Conservation (phyloP, 1,140 invertebrate species). For the Penaeus chinensis region DNA sequence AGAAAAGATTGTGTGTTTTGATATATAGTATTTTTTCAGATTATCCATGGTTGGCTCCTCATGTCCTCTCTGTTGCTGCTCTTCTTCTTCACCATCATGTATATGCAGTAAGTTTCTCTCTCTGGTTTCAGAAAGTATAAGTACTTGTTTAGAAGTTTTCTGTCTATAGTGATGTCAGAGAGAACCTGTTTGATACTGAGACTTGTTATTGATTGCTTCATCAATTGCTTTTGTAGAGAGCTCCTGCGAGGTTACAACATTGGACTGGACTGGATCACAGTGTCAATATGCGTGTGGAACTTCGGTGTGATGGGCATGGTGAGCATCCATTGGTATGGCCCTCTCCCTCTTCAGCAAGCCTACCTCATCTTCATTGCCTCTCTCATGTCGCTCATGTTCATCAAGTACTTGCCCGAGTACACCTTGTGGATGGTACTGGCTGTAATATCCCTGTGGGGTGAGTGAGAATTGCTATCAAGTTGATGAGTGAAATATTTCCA, state of each 20-base stretch:
- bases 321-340: constrained; percentile 98
- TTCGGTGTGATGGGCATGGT: constrained; percentile 98
- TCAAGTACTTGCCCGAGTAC: constrained; percentile 99
- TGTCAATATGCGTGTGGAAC: constrained; percentile 94
- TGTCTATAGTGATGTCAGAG: too few species aligned
- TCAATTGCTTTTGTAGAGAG: constrained; percentile 75
- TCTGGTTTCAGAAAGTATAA: not conserved
- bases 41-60: constrained; percentile 96
- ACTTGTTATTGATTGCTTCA: not conserved
- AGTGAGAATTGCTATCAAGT: constrained; percentile 63
- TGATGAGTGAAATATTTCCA: not conserved
- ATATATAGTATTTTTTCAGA: constrained; percentile 67
- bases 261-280: constrained; percentile 94
- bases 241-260: constrained; percentile 93
- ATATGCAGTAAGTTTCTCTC: constrained; percentile 84
- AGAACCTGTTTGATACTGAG: not conserved
- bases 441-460: constrained; percentile 98
- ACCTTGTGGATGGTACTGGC: constrained; percentile 97
- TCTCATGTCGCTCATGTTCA: constrained; percentile 98
- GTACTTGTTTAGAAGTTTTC: not conserved
- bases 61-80: constrained; percentile 93
- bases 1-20: not conserved
- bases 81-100: constrained; percentile 94
- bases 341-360: constrained; percentile 91
- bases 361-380: constrained; percentile 98